These are phyloP conservation scores for Netelia melanura DNA, from an alignment of 2,888 invertebrate genomes.

Conservation along the genomic window DNA sequence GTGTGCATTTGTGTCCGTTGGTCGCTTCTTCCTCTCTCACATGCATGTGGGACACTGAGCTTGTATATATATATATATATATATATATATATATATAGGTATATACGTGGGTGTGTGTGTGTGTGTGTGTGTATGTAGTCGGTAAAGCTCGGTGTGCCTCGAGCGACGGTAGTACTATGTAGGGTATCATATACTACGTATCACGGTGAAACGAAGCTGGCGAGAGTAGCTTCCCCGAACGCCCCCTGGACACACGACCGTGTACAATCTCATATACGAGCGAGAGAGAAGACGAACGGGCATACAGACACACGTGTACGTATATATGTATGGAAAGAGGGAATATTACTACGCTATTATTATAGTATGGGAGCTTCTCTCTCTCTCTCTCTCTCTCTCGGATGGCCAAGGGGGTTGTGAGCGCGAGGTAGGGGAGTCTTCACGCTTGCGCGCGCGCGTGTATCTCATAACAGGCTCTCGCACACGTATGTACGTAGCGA, in stretches of 20 bases:
- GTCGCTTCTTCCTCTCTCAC: constrained; percentile 1
- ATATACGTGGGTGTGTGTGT: background rate
- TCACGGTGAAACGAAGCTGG: constrained; percentile 54
- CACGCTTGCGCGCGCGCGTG: constrained; percentile 48
- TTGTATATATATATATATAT: background rate
- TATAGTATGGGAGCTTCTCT: constrained; percentile 36
- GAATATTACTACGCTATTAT: constrained; percentile 41
- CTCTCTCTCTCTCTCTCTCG: constrained; percentile 14
- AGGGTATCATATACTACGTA: constrained; percentile 63
- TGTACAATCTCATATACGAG: constrained; percentile 11
- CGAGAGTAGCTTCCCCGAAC: constrained; percentile 46
- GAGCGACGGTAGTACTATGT: constrained; percentile 41
- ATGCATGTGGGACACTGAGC: background rate
- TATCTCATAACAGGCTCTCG: constrained; percentile 15
- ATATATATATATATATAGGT: constrained; percentile 2
- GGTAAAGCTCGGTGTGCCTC: background rate
- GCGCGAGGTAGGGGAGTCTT: constrained; percentile 21
- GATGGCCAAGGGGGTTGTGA: background rate
- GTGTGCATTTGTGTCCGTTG: constrained; percentile 30
- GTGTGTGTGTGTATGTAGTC: background rate
- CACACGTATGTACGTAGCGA: constrained; percentile 13
- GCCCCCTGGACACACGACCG: constrained; percentile 34
- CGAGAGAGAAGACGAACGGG: background rate
- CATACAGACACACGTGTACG: background rate
- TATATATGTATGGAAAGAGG: background rate